A percentile compares a stretch with the other conserved stretches of the same genome.
Evolutionary conservation across 2,113 vertebrate genomes (phyloP).

Genomic region (Dicerorhinus sumatrensis): DNA sequence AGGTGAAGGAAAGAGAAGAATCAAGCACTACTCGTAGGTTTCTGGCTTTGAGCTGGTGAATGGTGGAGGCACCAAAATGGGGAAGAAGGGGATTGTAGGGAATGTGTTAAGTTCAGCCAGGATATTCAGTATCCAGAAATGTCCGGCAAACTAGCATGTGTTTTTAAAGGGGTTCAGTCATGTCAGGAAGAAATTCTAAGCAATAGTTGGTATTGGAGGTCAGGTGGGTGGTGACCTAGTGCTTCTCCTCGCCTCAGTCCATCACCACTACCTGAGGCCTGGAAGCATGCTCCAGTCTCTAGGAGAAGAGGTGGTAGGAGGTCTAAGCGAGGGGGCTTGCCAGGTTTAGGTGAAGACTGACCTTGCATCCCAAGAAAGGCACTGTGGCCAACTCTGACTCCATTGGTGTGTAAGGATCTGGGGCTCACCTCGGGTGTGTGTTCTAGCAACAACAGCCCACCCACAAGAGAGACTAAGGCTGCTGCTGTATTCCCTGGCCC

Average conservation of each 20-base stretch:
- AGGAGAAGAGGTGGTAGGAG: not conserved
- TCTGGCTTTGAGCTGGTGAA: not conserved
- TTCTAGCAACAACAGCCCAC: not conserved
- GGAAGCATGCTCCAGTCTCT: not conserved
- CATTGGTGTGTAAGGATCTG: not conserved
- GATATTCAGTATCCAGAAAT: not conserved
- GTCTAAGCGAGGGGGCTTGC: not conserved
- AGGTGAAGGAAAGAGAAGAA: not conserved
- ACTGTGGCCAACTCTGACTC: not conserved
- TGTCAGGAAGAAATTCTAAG: not conserved
- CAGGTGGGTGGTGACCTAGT: not conserved
- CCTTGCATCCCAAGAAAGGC: not conserved
- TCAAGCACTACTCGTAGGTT: not conserved
- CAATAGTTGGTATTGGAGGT: not conserved
- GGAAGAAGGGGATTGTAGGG: not conserved
- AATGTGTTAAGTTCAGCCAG: not conserved
- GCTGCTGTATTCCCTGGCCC: not conserved
- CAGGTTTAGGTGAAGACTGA: not conserved
- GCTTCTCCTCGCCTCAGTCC: not conserved
- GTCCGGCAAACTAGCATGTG: not conserved
- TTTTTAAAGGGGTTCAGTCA: not conserved
- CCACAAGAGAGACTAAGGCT: not conserved
- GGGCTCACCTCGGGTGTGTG: not conserved
- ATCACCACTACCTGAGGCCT: not conserved
- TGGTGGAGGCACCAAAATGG: not conserved